phyloP scores from a whole-genome alignment of 2,888 invertebrate genomes.

The Ennomos quercinarius region DNA sequence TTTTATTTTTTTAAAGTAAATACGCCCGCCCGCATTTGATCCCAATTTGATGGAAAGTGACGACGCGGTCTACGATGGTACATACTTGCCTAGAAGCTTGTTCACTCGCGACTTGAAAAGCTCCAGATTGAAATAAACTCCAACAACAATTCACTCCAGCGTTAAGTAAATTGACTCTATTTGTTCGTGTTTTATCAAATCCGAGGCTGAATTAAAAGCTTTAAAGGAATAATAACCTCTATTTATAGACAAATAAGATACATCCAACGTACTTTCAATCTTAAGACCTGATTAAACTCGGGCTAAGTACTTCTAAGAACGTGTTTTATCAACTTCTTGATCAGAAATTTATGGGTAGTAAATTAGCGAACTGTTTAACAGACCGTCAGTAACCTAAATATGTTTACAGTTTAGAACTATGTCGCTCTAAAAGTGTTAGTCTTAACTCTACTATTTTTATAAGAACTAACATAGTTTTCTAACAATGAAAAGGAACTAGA shows the following conservation, averaged over 20 bases:
- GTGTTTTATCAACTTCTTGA: conserved; percentile 71
- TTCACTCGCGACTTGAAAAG: no score
- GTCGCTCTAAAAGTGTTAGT: background rate
- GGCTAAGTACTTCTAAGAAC: conserved; percentile 57
- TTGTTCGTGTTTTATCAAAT: conserved; percentile 33
- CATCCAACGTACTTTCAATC: conserved; percentile 36
- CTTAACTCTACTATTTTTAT: background rate
- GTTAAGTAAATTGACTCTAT: conserved; percentile 22
- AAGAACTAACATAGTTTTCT: background rate
- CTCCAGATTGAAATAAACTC: no score
- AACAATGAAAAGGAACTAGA: conserved; percentile 7
- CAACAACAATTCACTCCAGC: conserved; percentile 15
- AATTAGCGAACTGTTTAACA: conserved; percentile 67
- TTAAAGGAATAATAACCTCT: conserved; percentile 24
- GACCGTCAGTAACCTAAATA: conserved; percentile 33
- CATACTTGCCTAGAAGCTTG: no score
- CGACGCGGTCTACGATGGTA: no score
- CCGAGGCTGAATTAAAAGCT: conserved; percentile 11
- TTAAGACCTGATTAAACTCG: conserved; percentile 53
- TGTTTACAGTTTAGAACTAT: conserved; percentile 2
- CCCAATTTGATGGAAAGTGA: no score
- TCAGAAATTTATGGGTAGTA: conserved; percentile 70
- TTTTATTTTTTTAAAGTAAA: no score
- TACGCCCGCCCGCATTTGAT: no score
- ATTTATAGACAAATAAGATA: conserved; percentile 28